Evolutionary conservation across 2,888 invertebrate species (phyloP).

Genomic region (Eilema caniola): DNA sequence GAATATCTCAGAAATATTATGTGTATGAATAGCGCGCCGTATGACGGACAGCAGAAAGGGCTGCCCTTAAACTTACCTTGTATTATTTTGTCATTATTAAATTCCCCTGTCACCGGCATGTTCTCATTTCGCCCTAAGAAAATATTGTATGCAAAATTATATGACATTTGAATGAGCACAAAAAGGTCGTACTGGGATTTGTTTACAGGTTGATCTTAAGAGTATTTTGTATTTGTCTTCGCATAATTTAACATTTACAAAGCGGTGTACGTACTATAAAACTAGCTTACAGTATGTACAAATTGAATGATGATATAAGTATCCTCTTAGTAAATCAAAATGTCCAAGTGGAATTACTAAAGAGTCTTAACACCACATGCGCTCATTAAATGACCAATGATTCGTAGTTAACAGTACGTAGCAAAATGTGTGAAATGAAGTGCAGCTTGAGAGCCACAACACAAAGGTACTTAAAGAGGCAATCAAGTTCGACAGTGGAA

Average conservation of each 20-base stretch:
- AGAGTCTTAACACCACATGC: slow-evolving; percentile 49
- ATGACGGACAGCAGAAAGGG: slow-evolving; percentile 87
- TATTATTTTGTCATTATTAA: slow-evolving; percentile 88
- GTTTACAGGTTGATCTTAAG: slow-evolving; percentile 66
- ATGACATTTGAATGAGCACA: slow-evolving; percentile 86
- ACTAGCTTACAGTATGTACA: slow-evolving; percentile 18
- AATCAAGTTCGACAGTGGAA: slow-evolving; percentile 68
- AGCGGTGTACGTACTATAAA: slow-evolving; percentile 26
- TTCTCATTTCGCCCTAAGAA: slow-evolving; percentile 83
- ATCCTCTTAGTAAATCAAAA: neutral
- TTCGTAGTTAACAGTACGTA: slow-evolving; percentile 55
- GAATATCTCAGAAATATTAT: slow-evolving; percentile 83
- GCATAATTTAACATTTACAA: slow-evolving; percentile 39
- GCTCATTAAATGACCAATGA: slow-evolving; percentile 63
- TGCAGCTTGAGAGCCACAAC: slow-evolving; percentile 74
- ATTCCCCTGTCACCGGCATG: slow-evolving; percentile 83
- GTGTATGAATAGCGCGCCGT: slow-evolving; percentile 83
- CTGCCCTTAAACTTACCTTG: slow-evolving; percentile 84
- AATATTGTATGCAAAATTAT: slow-evolving; percentile 87
- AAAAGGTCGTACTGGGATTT: slow-evolving; percentile 77
- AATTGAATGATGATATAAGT: neutral
- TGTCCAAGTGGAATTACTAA: slow-evolving; percentile 6
- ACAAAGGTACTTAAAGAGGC: slow-evolving; percentile 72
- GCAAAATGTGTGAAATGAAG: slow-evolving; percentile 79
- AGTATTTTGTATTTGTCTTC: slow-evolving; percentile 55